These are phyloP conservation scores for Netelia virgata DNA, from an alignment of 2,888 invertebrate species.

Conservation along the genomic window DNA sequence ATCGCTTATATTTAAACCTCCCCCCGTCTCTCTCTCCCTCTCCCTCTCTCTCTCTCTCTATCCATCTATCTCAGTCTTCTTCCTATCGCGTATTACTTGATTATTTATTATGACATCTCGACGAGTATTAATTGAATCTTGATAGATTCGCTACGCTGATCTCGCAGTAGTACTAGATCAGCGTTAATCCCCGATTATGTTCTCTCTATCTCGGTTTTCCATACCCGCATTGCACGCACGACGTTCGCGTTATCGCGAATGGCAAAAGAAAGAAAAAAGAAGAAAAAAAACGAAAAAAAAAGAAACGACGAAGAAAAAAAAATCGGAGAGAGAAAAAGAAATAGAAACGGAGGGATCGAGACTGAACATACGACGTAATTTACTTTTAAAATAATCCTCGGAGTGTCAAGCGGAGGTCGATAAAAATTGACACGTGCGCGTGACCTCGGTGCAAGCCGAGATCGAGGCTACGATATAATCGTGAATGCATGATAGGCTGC, in stretches of 20 bases:
- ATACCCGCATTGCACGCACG: not conserved
- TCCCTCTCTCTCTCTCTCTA: not conserved
- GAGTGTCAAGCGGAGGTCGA: slow-evolving; percentile 54
- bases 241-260: slow-evolving; percentile 41
- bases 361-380: slow-evolving; percentile 52
- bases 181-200: slow-evolving; percentile 52
- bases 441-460: slow-evolving; percentile 56
- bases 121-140: slow-evolving; percentile 69
- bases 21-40: not conserved
- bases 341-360: not conserved
- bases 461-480: slow-evolving; percentile 62
- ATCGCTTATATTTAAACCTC: not conserved
- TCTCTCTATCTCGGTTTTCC: slow-evolving; percentile 14
- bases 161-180: slow-evolving; percentile 48
- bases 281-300: not conserved
- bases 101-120: slow-evolving; percentile 68
- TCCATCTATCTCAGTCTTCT: not conserved
- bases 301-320: slow-evolving; percentile 2
- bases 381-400: slow-evolving; percentile 49
- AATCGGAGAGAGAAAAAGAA: slow-evolving; percentile 10
- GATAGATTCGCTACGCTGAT: slow-evolving; percentile 63
- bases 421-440: slow-evolving; percentile 67
- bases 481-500: not conserved
- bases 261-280: slow-evolving; percentile 32
- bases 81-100: slow-evolving; percentile 21